Evolutionary conservation across 2,113 vertebrate species (phyloP).

Genomic region (Trachemys scripta): DNA sequence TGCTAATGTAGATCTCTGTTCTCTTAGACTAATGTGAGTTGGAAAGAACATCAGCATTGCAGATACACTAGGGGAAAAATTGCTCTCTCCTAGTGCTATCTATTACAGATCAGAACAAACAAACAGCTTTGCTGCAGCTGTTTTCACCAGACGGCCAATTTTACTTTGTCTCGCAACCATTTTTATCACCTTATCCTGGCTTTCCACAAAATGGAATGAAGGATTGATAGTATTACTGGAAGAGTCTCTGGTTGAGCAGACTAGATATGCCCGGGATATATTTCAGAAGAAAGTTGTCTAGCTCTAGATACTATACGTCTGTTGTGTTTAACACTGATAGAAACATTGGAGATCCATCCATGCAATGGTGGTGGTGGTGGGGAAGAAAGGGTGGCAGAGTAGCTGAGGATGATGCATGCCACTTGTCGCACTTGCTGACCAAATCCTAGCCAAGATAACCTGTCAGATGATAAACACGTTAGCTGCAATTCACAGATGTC

Average conservation of each 20-base stretch:
- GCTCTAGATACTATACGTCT: not conserved
- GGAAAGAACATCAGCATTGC: not conserved
- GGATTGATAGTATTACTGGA: not conserved
- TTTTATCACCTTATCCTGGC: not conserved
- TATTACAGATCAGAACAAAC: not conserved
- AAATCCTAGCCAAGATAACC: not conserved
- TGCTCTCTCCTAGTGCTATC: not conserved
- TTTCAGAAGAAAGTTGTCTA: not conserved
- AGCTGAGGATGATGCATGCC: not conserved
- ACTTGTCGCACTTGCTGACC: not conserved
- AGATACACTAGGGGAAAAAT: not conserved
- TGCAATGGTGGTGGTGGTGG: not conserved
- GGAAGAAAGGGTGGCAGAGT: not conserved
- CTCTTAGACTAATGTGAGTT: not conserved
- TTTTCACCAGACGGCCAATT: not conserved
- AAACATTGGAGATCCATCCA: not conserved
- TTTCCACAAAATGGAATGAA: constrained; percentile 7
- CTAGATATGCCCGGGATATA: not conserved
- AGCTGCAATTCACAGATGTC: not conserved
- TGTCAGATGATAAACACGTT: not conserved
- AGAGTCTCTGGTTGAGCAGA: constrained; percentile 12
- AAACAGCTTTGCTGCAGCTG: accelerated
- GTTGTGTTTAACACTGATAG: constrained; percentile 24
- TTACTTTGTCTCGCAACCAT: not conserved
- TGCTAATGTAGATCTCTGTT: not conserved